Evolutionary conservation across 2,113 vertebrate species (phyloP).

Genomic region (Raja brachyura): DNA sequence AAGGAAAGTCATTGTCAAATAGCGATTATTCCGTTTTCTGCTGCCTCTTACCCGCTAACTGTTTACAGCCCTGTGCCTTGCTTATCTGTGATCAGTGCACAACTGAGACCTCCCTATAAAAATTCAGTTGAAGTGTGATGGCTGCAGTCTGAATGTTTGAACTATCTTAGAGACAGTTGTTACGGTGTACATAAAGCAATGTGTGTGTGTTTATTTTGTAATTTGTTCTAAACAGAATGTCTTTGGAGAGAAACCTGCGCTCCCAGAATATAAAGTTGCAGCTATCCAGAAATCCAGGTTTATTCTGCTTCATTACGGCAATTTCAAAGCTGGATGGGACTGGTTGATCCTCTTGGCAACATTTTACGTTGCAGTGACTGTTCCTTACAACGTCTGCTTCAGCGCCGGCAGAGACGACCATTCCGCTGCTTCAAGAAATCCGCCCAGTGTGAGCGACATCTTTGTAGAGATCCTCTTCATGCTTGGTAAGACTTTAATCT

Average conservation of each 20-base stretch:
- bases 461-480: conserved; percentile 73
- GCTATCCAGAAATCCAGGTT: conserved; percentile 72
- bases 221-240: conserved; percentile 55
- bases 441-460: conserved; percentile 65
- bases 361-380: conserved; percentile 74
- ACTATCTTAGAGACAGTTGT: not conserved
- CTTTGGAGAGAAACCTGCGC: conserved; percentile 69
- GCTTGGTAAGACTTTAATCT: conserved; percentile 53
- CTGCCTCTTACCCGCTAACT: not conserved
- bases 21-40: not conserved
- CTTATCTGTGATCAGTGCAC: not conserved
- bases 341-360: conserved; percentile 72
- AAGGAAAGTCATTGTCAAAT: not conserved
- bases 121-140: not conserved
- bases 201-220: not conserved
- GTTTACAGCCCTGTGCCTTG: too few relatives aligned
- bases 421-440: conserved; percentile 51
- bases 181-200: not conserved
- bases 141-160: conserved; percentile 17
- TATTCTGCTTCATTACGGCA: conserved; percentile 71
- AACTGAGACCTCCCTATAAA: not conserved
- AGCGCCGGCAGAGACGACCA: conserved; percentile 58
- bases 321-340: conserved; percentile 75
- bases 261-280: conserved; percentile 73
- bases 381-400: conserved; percentile 74